phyloP scores from a whole-genome alignment of 2,797 vertebrate genomes.

The Euthynnus affinis region DNA sequence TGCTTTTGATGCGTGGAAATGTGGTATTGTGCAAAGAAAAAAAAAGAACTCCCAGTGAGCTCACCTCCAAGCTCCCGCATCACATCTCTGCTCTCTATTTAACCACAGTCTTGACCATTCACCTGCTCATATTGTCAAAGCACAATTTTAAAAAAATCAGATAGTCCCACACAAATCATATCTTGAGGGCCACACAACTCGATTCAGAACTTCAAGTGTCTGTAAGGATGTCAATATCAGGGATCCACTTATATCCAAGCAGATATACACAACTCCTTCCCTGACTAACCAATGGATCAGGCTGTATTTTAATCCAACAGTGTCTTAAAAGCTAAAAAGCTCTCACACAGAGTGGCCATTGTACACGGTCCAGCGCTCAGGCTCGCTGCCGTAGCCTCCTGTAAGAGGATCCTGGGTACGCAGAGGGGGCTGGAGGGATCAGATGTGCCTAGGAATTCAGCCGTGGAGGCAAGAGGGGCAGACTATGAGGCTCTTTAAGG shows the following conservation, averaged over 20 bases:
- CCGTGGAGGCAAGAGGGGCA: slow-evolving; percentile 57
- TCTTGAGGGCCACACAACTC: slow-evolving; percentile 1
- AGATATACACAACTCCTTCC: slow-evolving; percentile 21
- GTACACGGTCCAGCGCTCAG: slow-evolving; percentile 68
- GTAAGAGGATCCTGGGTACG: slow-evolving; percentile 82
- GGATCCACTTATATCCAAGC: slow-evolving; percentile 24
- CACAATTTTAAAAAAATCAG: slow-evolving; percentile 28
- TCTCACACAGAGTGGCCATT: slow-evolving; percentile 86
- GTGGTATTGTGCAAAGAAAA: slow-evolving; percentile 43
- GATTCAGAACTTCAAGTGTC: not conserved
- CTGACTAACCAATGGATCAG: slow-evolving; percentile 32
- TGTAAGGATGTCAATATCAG: not conserved
- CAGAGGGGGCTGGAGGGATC: slow-evolving; percentile 76
- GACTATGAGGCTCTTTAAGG: slow-evolving; percentile 44
- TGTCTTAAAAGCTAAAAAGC: slow-evolving; percentile 78
- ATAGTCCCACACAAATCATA: slow-evolving; percentile 22
- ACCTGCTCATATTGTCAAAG: slow-evolving; percentile 23
- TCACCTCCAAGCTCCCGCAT: slow-evolving; percentile 31
- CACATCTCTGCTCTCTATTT: slow-evolving; percentile 10
- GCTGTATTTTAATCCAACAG: slow-evolving; percentile 73
- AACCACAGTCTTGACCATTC: slow-evolving; percentile 15
- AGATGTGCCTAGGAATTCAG: slow-evolving; percentile 87
- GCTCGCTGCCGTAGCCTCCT: slow-evolving; percentile 70
- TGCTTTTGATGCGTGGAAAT: slow-evolving; percentile 46
- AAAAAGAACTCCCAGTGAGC: slow-evolving; percentile 47